Conservation (phyloP, 1,140 invertebrate genomes). For the Thalassaphorura encarpata region DNA sequence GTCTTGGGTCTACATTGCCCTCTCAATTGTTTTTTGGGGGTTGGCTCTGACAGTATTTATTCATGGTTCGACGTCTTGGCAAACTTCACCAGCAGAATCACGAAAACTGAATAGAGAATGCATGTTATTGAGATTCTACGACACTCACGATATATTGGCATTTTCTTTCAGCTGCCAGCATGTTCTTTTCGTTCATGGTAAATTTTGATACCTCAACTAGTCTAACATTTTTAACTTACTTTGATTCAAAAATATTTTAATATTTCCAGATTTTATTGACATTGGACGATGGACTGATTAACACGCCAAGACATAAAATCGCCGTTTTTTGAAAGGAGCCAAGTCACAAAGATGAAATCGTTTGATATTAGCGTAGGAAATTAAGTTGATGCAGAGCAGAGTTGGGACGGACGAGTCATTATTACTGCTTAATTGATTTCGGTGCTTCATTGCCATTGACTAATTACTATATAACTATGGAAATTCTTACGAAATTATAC, state of each 20-base stretch:
- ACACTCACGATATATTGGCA: slow-evolving; percentile 68
- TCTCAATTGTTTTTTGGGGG: slow-evolving; percentile 55
- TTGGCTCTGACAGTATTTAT: slow-evolving; percentile 65
- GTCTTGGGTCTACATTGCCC: slow-evolving; percentile 52
- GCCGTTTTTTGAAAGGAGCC: slow-evolving; percentile 57
- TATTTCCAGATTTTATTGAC: slow-evolving; percentile 49
- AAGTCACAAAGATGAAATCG: neutral
- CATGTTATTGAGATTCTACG: slow-evolving; percentile 65
- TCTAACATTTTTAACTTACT: no score
- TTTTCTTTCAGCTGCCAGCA: slow-evolving; percentile 67
- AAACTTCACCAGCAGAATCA: slow-evolving; percentile 68
- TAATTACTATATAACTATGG: no score
- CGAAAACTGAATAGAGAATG: slow-evolving; percentile 64
- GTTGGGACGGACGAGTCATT: no score
- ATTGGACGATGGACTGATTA: slow-evolving; percentile 63
- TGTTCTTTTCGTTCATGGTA: slow-evolving; percentile 82
- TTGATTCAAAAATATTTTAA: slow-evolving; percentile 1
- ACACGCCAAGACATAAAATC: slow-evolving; percentile 55
- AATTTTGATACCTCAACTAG: no score
- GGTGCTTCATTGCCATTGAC: no score
- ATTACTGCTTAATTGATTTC: no score
- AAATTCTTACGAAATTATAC: no score
- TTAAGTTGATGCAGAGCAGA: no score
- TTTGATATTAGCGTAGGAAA: no score
- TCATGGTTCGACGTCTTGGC: slow-evolving; percentile 66